These are phyloP conservation scores for Celastrina argiolus DNA, from an alignment of 2,888 invertebrate species.

Conservation along the genomic window DNA sequence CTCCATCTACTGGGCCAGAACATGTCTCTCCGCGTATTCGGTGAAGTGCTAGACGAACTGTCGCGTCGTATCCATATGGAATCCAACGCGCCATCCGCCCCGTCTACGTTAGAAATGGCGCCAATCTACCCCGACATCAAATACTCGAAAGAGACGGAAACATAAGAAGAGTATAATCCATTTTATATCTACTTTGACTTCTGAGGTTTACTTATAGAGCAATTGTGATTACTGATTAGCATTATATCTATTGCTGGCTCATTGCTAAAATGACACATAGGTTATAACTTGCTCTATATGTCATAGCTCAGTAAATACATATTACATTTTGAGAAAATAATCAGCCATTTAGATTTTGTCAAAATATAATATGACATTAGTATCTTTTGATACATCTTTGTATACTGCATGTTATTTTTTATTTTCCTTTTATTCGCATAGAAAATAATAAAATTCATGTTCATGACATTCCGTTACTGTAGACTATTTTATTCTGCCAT, in stretches of 20 bases:
- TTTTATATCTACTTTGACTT: background rate
- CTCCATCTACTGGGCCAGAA: slow-evolving; percentile 91
- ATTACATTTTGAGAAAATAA: slow-evolving; percentile 34
- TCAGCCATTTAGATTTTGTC: slow-evolving; percentile 32
- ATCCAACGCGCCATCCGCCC: slow-evolving; percentile 89
- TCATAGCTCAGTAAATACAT: background rate
- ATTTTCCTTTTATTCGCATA: slow-evolving; percentile 5
- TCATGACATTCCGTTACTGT: slow-evolving; percentile 51
- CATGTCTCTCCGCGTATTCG: slow-evolving; percentile 88
- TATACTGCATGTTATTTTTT: slow-evolving; percentile 16
- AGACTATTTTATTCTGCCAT: slow-evolving; percentile 35
- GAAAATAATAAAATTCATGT: slow-evolving; percentile 22
- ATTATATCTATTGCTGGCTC: background rate
- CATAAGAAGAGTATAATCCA: slow-evolving; percentile 68
- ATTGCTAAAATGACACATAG: too few species aligned
- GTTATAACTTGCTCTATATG: background rate
- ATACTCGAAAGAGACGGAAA: slow-evolving; percentile 89
- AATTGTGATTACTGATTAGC: background rate
- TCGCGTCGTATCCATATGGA: slow-evolving; percentile 82
- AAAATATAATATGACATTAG: slow-evolving; percentile 27
- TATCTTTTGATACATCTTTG: background rate
- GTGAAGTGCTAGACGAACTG: slow-evolving; percentile 88
- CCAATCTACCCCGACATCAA: slow-evolving; percentile 90
- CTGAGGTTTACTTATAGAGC: background rate
- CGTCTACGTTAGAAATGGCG: slow-evolving; percentile 91